Conservation (phyloP, 2,888 invertebrate genomes). For the Synergus laeviventris region DNA sequence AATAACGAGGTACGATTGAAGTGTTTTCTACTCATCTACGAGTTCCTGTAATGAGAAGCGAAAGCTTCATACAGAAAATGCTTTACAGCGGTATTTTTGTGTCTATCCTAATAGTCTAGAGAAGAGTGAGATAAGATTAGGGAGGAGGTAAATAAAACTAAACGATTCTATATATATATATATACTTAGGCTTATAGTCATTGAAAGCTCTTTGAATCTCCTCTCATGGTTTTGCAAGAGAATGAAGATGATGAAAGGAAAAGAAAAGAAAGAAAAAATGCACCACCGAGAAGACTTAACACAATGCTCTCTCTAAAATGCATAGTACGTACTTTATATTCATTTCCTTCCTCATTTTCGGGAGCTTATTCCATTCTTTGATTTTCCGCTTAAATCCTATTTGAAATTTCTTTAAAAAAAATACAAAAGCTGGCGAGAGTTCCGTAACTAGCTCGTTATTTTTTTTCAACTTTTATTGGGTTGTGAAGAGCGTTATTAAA, state of each 20-base stretch:
- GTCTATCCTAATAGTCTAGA: background rate
- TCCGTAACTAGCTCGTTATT: conserved; percentile 14
- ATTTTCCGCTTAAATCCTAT: conserved; percentile 30
- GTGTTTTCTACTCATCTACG: conserved; percentile 30
- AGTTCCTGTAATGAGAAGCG: background rate
- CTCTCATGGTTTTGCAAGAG: background rate
- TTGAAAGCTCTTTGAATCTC: background rate
- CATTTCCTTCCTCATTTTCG: conserved; percentile 38
- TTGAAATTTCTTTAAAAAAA: conserved; percentile 20
- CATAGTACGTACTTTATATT: conserved; percentile 35
- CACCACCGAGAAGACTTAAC: conserved; percentile 11
- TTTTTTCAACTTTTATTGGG: background rate
- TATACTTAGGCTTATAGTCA: background rate
- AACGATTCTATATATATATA: background rate
- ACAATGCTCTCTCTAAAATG: conserved; percentile 32
- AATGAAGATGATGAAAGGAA: conserved; percentile 20
- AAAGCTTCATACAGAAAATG: background rate
- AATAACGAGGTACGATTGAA: conserved; percentile 22
- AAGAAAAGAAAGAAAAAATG: conserved; percentile 10
- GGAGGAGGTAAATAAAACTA: background rate
- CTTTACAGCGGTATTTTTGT: background rate
- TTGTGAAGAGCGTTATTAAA: conserved; percentile 3
- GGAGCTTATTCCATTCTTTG: conserved; percentile 33
- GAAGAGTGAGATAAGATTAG: background rate
- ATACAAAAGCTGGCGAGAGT: background rate